phyloP scores from a whole-genome alignment of 2,113 vertebrate genomes.

The Madoqua kirkii region DNA sequence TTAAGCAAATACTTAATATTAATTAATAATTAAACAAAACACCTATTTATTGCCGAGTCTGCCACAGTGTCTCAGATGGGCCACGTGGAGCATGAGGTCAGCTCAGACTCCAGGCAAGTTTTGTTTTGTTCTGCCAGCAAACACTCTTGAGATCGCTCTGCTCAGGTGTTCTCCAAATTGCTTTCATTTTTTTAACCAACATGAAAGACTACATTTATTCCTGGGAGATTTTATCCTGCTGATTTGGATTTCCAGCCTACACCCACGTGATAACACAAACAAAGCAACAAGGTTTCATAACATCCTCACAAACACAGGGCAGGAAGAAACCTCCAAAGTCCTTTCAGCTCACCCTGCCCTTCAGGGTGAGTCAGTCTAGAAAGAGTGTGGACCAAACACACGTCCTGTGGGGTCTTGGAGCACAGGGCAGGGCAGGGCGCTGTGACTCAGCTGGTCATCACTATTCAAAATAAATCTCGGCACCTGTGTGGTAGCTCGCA shows the following conservation, averaged over 20 bases:
- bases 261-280: not conserved
- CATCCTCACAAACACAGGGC: fast-evolving
- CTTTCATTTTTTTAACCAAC: not conserved
- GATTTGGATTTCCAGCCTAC: not conserved
- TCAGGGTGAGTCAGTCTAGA: not conserved
- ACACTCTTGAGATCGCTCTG: not conserved
- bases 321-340: not conserved
- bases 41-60: not conserved
- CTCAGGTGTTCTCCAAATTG: not conserved
- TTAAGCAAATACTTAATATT: not conserved
- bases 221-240: not conserved
- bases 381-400: not conserved
- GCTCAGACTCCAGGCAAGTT: not conserved
- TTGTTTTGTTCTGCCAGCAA: not conserved
- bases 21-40: not conserved
- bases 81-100: not conserved
- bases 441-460: not conserved
- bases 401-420: fast-evolving
- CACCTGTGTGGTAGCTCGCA: fast-evolving
- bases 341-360: not conserved
- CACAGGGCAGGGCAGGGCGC: fast-evolving
- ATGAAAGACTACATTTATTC: not conserved
- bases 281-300: not conserved
- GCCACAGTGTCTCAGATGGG: fast-evolving
- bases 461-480: not conserved